A percentile compares a stretch with the other conserved stretches of the same genome.
Conservation (phyloP, 1,140 invertebrate species). For the Temnothorax longispinosus region DNA sequence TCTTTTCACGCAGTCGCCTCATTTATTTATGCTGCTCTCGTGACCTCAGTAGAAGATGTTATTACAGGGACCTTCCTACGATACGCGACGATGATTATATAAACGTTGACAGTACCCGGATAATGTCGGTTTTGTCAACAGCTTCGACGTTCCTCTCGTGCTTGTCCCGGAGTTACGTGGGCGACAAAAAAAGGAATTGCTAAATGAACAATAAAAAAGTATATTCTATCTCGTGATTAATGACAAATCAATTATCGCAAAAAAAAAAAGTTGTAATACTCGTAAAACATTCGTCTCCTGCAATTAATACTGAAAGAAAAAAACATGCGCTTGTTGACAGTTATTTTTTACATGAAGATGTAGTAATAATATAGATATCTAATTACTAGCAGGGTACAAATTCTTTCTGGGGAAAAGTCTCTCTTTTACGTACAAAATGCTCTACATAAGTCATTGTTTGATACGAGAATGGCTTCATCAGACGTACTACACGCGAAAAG, state of each 20-base stretch:
- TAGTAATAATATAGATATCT: background rate
- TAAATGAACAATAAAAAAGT: constrained; percentile 1
- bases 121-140: constrained; percentile 61
- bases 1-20: constrained; percentile 40
- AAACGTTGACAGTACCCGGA: constrained; percentile 50
- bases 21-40: constrained; percentile 73
- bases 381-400: background rate
- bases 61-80: constrained; percentile 71
- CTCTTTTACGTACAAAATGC: background rate
- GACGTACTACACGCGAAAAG: background rate
- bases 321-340: background rate
- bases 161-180: background rate
- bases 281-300: no score
- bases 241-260: background rate
- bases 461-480: background rate
- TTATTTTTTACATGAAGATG: background rate
- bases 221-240: background rate
- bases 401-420: background rate
- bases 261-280: background rate
- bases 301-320: no score
- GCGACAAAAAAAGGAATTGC: background rate
- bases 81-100: constrained; percentile 60
- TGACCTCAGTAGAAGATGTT: constrained; percentile 67
- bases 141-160: background rate
- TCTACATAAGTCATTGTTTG: background rate